A percentile compares a stretch with the other conserved stretches of the same genome.
Conservation (phyloP, 2,888 invertebrate genomes). For the Dryococelus australis region DNA sequence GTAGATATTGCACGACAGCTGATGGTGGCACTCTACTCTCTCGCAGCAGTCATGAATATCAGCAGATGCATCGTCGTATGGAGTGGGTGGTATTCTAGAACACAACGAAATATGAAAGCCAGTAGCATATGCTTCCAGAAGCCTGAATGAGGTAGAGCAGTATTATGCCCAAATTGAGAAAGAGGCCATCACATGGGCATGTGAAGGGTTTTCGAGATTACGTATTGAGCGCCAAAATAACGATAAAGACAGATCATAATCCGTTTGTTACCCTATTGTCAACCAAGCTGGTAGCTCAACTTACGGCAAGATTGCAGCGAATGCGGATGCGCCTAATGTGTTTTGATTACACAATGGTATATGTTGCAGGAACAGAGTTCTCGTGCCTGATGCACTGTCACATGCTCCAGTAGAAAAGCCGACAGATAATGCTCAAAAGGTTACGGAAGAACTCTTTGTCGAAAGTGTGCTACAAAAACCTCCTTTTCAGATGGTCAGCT, state of each 20-base stretch:
- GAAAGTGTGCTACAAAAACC: background rate
- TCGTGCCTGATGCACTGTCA: background rate
- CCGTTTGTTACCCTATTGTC: background rate
- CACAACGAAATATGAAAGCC: too few relatives aligned
- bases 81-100: too few relatives aligned
- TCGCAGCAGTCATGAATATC: too few relatives aligned
- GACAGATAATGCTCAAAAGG: background rate
- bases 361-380: background rate
- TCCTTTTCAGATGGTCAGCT: background rate
- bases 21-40: background rate
- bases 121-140: too few relatives aligned
- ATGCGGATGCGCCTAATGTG: background rate
- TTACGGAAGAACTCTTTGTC: background rate
- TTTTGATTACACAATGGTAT: background rate
- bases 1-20: background rate
- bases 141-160: background rate
- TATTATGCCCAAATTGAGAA: background rate
- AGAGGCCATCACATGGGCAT: background rate
- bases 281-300: background rate
- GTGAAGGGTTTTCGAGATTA: background rate
- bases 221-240: background rate
- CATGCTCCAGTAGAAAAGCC: background rate
- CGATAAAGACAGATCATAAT: background rate
- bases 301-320: background rate
- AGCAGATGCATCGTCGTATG: too few relatives aligned